Conservation (phyloP, 2,888 invertebrate species). For the Petrophora chlorosata region DNA sequence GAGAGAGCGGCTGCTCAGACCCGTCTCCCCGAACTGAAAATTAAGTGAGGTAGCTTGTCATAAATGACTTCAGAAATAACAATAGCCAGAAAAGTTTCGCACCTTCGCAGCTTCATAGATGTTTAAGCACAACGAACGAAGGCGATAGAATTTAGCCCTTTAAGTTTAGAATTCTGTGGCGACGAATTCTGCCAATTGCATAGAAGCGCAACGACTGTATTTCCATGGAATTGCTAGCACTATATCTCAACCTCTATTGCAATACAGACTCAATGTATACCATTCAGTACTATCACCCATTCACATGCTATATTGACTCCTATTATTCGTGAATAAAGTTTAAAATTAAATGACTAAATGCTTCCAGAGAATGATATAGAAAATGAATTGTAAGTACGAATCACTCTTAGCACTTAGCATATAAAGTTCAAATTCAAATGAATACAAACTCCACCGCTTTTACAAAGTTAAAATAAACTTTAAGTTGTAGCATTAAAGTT, state of each 20-base stretch:
- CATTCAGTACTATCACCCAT: too few relatives aligned
- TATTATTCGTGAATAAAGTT: conserved; percentile 4
- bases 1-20: too few relatives aligned
- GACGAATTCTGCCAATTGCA: not conserved
- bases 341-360: conserved; percentile 16
- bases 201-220: conserved; percentile 5
- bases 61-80: too few relatives aligned
- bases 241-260: conserved; percentile 16
- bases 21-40: too few relatives aligned
- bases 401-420: conserved; percentile 5
- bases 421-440: conserved; percentile 23
- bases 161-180: too few relatives aligned
- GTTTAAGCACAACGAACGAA: too few relatives aligned
- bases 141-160: too few relatives aligned
- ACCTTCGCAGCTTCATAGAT: too few relatives aligned
- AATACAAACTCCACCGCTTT: not conserved
- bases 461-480: conserved; percentile 35
- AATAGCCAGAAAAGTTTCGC: too few relatives aligned
- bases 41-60: too few relatives aligned
- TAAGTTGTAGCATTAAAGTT: conserved; percentile 37
- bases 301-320: too few relatives aligned
- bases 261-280: conserved; percentile 32
- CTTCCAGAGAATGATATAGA: too few relatives aligned
- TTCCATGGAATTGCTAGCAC: conserved; percentile 20
- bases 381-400: not conserved